These are phyloP conservation scores for Equus quagga DNA, from an alignment of 2,113 vertebrate species.

Conservation along the genomic window DNA sequence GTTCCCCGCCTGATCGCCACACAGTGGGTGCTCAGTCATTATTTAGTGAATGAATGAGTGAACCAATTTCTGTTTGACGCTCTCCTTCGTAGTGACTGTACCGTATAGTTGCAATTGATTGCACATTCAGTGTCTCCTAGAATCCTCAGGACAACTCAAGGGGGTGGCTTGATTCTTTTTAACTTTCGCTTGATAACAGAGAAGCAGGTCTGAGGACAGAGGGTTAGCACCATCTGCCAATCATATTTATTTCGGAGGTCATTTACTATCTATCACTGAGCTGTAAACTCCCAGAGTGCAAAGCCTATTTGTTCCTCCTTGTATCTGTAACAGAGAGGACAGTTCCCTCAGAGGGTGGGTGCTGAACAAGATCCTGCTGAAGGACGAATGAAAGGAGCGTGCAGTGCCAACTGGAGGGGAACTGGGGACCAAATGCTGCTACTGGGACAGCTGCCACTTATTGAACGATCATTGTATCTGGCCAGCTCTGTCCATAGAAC, in stretches of 20 bases:
- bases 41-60: not conserved
- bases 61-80: not conserved
- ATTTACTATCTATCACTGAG: not conserved
- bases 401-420: not conserved
- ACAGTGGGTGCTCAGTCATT: not conserved
- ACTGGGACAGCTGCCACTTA: not conserved
- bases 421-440: not conserved
- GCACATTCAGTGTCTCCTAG: not conserved
- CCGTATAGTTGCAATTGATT: not conserved
- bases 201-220: not conserved
- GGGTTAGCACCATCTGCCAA: not conserved
- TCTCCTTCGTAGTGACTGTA: not conserved
- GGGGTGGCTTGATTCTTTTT: not conserved
- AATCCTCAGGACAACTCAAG: not conserved
- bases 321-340: not conserved
- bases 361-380: not conserved
- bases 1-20: not conserved
- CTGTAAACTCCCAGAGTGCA: not conserved
- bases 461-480: not conserved
- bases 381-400: not conserved
- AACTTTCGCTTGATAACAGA: not conserved
- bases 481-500: not conserved
- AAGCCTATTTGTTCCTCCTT: not conserved
- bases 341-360: fast-evolving
- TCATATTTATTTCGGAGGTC: not conserved